Evolutionary conservation across 2,797 vertebrate genomes (phyloP), one percentile per base, ranked within the genome.

Genomic region (Mus minutoides): DNA sequence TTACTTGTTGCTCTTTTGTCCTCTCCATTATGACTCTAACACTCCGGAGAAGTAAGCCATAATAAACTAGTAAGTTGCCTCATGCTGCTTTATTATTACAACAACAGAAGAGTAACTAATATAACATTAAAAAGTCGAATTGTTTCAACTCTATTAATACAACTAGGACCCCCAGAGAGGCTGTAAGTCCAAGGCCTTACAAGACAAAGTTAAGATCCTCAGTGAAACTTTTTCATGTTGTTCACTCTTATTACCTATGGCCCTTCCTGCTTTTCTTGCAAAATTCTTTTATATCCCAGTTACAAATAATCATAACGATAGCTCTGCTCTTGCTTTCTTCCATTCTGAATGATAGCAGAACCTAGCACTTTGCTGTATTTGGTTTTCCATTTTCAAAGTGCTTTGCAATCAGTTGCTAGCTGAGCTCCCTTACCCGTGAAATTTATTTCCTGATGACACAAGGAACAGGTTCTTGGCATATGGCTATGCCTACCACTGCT

Each of bases 381-480:
- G 95, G 92, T 95, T 98, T 97, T 96, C 94, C 94, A 93, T 96
- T 96, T 97, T 97, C 96, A 96, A 96, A 94, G 71, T 96, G 91
- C 94, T 95, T 96, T 96, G 91, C 94, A 96, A 95, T 98, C 96
- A 97, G 95, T 93, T 60, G 84, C 96, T 95, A 88, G 92, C 91
- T 97, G 95, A 96, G 94, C 92, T 97, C 94, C 84, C 64, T 97
- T 97, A 97, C 76, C 94, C 49, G 0, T 96, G 92, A 97, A 97
- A 97, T 98, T 96, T 97, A 96, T 96, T 97, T 97, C 97, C 80
- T 96, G 95, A 97, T 96, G 95, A 97, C 92, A 95, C 83, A 96
- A 97, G 89, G 71, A 96, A 94, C 83, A 94, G 64, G 92, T 95
- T 96, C 85, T 93, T 91, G 93, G 95, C 88, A 96, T 95, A 90